Conservation (phyloP, 2,797 vertebrate species). For the Stomatorhinus walkeri region DNA sequence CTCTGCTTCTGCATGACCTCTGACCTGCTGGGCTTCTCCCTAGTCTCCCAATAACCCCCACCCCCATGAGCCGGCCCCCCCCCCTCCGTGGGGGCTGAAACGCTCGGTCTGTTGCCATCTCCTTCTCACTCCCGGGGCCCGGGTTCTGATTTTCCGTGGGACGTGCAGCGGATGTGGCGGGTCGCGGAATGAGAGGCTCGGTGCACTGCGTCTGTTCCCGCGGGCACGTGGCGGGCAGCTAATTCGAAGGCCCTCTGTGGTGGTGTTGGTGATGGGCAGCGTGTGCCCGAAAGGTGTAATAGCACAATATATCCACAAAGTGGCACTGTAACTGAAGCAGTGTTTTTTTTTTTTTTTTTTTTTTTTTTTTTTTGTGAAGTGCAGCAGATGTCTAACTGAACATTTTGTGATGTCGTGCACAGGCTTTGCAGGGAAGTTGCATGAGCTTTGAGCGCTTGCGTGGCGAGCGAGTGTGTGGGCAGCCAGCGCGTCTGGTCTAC, state of each 20-base stretch:
- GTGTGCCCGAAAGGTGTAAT: neutral
- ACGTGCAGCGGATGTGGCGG: too few species aligned
- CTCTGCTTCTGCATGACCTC: constrained; percentile 2
- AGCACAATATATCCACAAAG: neutral
- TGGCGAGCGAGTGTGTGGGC: neutral
- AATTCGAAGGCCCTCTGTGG: neutral
- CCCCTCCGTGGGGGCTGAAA: neutral
- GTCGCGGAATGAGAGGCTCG: neutral
- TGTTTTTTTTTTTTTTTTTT: neutral
- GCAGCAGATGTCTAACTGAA: neutral
- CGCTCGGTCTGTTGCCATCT: neutral
- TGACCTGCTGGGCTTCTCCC: neutral
- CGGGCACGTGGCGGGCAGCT: neutral
- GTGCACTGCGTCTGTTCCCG: neutral
- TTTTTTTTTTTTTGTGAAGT: neutral
- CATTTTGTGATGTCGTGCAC: neutral
- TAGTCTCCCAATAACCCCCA: neutral
- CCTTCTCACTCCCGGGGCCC: neutral
- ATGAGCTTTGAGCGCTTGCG: neutral
- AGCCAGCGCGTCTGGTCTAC: neutral
- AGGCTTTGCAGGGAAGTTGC: neutral
- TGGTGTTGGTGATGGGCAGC: neutral
- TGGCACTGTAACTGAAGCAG: neutral
- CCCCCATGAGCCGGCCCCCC: neutral
- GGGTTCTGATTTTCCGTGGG: neutral